Percentiles rank a stretch among this genome's conserved stretches.
These are phyloP conservation scores for Scomber japonicus DNA, from an alignment of 2,113 vertebrate genomes.

Conservation along the genomic window DNA sequence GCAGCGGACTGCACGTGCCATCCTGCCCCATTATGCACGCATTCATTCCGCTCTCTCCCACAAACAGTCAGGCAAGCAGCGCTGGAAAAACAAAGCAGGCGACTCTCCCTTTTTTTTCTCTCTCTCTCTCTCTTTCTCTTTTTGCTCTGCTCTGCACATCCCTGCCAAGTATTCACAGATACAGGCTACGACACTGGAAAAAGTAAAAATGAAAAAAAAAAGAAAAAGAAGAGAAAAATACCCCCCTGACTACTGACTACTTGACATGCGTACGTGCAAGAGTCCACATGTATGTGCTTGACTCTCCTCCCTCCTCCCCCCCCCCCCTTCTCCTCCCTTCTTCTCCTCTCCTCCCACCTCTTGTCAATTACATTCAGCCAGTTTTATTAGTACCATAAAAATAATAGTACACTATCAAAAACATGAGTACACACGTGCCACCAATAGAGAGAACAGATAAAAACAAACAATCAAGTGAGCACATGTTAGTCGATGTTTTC, in stretches of 20 bases:
- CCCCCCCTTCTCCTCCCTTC: too few species aligned
- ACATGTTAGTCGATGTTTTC: not conserved
- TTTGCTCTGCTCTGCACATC: conserved; percentile 15
- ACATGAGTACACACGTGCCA: conserved; percentile 9
- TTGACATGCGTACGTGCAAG: conserved; percentile 60
- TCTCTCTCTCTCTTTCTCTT: conserved; percentile 7
- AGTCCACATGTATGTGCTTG: conserved; percentile 59
- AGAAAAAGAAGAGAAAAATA: conserved; percentile 15
- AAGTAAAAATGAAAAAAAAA: not conserved
- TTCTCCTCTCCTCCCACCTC: too few species aligned
- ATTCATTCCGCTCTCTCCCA: conserved; percentile 43
- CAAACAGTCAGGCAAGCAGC: conserved; percentile 49
- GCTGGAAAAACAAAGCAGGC: conserved; percentile 60
- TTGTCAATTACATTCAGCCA: not conserved
- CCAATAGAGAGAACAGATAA: not conserved
- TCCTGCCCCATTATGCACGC: conserved; percentile 63
- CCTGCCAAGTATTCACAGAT: conserved; percentile 53
- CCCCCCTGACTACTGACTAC: not conserved
- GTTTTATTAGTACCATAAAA: conserved; percentile 37
- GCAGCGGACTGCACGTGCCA: conserved; percentile 71
- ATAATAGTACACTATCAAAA: not conserved
- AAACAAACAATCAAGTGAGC: conserved; percentile 18
- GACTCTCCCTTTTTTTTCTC: not conserved
- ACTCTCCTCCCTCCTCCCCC: not conserved
- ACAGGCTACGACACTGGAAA: conserved; percentile 34